Conservation (phyloP, 2,888 invertebrate genomes). For the Calliopum simillimum region DNA sequence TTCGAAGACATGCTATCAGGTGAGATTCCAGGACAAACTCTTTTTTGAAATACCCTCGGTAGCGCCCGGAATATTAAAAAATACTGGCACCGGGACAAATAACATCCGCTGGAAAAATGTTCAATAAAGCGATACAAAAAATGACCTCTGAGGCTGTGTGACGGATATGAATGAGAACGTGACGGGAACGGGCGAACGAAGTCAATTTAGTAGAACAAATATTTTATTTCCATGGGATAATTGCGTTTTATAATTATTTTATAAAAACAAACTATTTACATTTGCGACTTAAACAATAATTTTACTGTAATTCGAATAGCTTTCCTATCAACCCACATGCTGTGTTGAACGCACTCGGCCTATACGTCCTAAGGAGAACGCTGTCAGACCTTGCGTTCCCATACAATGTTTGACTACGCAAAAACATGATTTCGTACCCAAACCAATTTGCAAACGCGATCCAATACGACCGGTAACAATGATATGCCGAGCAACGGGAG, state of each 20-base stretch:
- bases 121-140: too few relatives aligned
- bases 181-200: too few relatives aligned
- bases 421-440: conserved; percentile 78
- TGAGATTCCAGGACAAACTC: too few relatives aligned
- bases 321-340: conserved; percentile 72
- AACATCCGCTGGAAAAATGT: too few relatives aligned
- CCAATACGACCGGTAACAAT: conserved; percentile 56
- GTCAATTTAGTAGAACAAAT: too few relatives aligned
- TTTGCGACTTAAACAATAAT: background rate
- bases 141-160: too few relatives aligned
- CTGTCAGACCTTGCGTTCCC: conserved; percentile 73
- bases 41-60: too few relatives aligned
- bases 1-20: too few relatives aligned
- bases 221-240: too few relatives aligned
- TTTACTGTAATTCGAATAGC: conserved; percentile 53
- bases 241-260: background rate
- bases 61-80: too few relatives aligned
- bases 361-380: conserved; percentile 74
- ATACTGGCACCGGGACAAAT: too few relatives aligned
- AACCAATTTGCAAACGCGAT: conserved; percentile 68
- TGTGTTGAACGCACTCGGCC: conserved; percentile 70
- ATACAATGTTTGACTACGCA: conserved; percentile 80
- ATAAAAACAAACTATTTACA: background rate
- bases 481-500: conserved; percentile 56
- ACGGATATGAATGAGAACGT: too few relatives aligned